A percentile compares a stretch with the other conserved stretches of the same genome.
Conservation (phyloP, 2,113 vertebrate species). For the Eptesicus fuscus region DNA sequence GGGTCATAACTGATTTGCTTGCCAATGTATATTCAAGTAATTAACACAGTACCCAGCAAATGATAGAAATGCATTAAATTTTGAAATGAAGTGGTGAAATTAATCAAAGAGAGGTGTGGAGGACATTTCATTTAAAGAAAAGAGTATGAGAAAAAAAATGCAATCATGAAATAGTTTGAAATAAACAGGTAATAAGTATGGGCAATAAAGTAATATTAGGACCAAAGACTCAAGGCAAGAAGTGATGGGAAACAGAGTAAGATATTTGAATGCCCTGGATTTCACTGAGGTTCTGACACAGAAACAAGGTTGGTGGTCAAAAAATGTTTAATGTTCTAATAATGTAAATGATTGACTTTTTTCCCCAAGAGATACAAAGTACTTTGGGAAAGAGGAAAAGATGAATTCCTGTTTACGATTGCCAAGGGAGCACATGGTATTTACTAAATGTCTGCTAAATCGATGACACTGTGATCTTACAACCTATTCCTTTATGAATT, state of each 20-base stretch:
- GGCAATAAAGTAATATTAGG: neutral
- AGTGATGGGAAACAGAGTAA: neutral
- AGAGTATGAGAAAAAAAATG: conserved; percentile 4
- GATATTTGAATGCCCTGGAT: neutral
- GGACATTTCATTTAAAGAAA: neutral
- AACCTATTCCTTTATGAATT: neutral
- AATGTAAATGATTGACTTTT: neutral
- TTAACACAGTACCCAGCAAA: neutral
- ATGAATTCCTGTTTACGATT: neutral
- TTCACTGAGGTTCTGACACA: neutral
- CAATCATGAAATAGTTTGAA: neutral
- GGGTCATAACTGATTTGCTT: neutral
- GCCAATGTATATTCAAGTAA: neutral
- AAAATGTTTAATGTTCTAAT: neutral
- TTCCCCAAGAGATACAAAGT: neutral
- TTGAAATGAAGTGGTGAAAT: neutral
- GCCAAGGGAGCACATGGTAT: neutral
- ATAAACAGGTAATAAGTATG: neutral
- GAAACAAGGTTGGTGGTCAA: neutral
- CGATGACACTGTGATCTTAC: neutral
- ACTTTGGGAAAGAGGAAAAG: neutral
- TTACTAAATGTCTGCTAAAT: neutral
- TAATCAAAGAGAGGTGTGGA: neutral
- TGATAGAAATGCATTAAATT: neutral
- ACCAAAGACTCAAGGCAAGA: neutral